These are phyloP conservation scores for Barnardius zonarius DNA, from an alignment of 2,113 vertebrate species.

Conservation along the genomic window DNA sequence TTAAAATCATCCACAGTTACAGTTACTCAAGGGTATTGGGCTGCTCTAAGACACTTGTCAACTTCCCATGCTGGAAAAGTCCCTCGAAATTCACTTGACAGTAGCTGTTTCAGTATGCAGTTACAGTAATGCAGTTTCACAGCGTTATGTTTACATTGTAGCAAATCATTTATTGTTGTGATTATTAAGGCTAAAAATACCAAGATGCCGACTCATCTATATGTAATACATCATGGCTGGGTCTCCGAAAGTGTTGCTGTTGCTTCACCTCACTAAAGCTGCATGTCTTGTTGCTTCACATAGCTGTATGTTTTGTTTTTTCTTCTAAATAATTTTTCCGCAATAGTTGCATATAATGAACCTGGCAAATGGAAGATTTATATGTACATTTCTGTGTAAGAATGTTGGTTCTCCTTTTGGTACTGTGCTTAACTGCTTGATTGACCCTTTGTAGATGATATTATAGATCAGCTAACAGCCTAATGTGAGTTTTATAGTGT, in stretches of 20 bases:
- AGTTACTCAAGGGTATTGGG: background rate
- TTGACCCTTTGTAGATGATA: background rate
- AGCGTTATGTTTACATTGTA: background rate
- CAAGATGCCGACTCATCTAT: background rate
- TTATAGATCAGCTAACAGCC: background rate
- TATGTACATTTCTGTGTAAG: background rate
- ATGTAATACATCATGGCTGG: background rate
- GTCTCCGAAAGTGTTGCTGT: background rate
- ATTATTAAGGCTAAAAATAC: background rate
- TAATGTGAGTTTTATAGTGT: background rate
- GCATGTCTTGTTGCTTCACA: background rate
- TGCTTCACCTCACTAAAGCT: background rate
- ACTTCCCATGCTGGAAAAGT: background rate
- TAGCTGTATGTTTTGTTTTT: background rate
- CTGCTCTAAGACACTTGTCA: background rate
- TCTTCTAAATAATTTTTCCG: background rate
- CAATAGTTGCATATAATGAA: background rate
- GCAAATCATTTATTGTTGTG: background rate
- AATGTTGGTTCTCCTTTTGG: background rate
- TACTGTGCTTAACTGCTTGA: background rate
- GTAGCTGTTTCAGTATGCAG: background rate
- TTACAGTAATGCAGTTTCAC: background rate
- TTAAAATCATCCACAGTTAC: background rate
- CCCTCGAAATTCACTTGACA: background rate
- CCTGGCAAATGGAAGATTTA: background rate